Evolutionary conservation across 2,888 invertebrate genomes (phyloP), one percentile per base, ranked within the genome.

Genomic region (Spilosoma lubricipeda): DNA sequence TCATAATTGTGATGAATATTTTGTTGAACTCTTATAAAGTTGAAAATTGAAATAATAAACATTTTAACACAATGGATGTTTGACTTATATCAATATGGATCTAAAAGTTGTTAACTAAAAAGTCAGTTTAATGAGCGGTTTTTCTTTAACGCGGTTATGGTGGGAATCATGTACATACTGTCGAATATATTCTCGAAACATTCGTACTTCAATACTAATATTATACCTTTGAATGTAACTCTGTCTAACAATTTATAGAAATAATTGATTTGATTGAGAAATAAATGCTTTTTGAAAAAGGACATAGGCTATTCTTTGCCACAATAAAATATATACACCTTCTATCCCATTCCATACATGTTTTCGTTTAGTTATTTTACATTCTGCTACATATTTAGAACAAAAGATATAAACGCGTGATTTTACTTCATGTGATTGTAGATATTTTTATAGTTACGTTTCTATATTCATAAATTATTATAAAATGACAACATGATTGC

Each of bases 391-490:
- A 36, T 56, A 56, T 45, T 71, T 42, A 30, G 9, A 13, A 15
- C 15, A 11, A 36, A 66, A 48, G 11, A 30, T 52, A 15, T 70
- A 3, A 42, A 83, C 45, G 15, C 78, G 42, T 75, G 82, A 88
- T 42, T 80, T 84, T 90, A 88, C 85, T 67, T 76, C 72, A 77
- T 80, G 77, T 80, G 78, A 74, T 76, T 78, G 83, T 83, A 83
- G 77, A 87, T 89, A 91, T 90, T 91, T 90, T 89, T 39, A 20
- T 48, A 52, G 8, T 48, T 52, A 52, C 0, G 52, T 23, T 23
- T 52, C 1, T 23, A 4, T 23, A 48, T 7, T 9, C 52, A 52
- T 23, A 52, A 48, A 48, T 20, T 45, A 45, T 45, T 2, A 45
- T 45, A 45, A 45, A 45, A 18, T 15, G 15, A 30, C 3, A 59